Evolutionary conservation across 2,888 invertebrate species (phyloP).

Genomic region (Agriotes lineatus): DNA sequence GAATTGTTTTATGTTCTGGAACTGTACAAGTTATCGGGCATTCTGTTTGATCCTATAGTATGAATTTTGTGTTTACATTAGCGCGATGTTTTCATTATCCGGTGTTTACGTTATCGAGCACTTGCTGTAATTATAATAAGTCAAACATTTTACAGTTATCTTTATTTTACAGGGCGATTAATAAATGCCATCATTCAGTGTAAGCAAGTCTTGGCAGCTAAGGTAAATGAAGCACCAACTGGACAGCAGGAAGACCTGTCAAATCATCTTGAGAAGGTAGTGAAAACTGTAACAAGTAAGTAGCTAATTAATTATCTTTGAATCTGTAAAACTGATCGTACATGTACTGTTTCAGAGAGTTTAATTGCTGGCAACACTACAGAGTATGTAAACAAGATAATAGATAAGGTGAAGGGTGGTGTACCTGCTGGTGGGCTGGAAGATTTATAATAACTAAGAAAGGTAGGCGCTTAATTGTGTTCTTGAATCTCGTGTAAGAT

Average conservation of each 20-base stretch:
- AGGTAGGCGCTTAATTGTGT: constrained; percentile 35
- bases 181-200: constrained; percentile 82
- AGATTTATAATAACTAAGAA: constrained; percentile 64
- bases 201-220: constrained; percentile 79
- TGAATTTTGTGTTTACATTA: too few species aligned
- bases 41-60: too few species aligned
- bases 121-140: too few species aligned
- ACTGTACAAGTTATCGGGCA: too few species aligned
- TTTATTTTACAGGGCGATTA: constrained; percentile 77
- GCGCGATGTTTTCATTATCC: too few species aligned
- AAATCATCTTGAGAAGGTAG: constrained; percentile 78
- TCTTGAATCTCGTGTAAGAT: constrained; percentile 31
- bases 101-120: too few species aligned
- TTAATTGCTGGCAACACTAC: constrained; percentile 93
- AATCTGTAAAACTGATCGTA: too few species aligned
- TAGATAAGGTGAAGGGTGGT: constrained; percentile 88
- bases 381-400: constrained; percentile 92
- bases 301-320: constrained; percentile 46
- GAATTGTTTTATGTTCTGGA: too few species aligned
- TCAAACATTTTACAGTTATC: too few species aligned
- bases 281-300: constrained; percentile 80
- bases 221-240: constrained; percentile 71
- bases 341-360: constrained; percentile 75
- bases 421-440: constrained; percentile 83
- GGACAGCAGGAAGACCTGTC: constrained; percentile 75